Evolutionary conservation across 2,113 vertebrate genomes (phyloP), one percentile per base, ranked within the genome.

Genomic region (Sinocyclocheilus maitianheensis): DNA sequence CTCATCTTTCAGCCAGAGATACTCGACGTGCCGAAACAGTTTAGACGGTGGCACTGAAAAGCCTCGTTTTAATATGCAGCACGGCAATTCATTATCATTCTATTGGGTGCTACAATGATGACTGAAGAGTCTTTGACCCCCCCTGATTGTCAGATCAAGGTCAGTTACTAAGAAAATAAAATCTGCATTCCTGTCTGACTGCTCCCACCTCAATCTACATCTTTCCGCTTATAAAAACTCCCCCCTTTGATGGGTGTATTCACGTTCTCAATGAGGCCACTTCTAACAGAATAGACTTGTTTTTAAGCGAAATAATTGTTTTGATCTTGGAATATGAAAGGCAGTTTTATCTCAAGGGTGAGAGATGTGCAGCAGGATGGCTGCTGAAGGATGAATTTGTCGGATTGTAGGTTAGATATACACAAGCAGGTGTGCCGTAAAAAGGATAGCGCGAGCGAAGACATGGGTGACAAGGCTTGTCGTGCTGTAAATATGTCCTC

Each of bases 151-250:
- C 86, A 77, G 89, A 95, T 95, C 94, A 95, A 94, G 94, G 94
- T 95, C 93, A 93, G 91, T 92, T 92, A 94, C 94, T 93, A 94
- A 94, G 93, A 93, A 95, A 94, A 94, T 93, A 92, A 94, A 93
- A 93, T 94, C 90, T 91, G 91, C 92, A 93, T 93, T 91, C 90
- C 91, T 91, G 90, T 89, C 92, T 81, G 77, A 79, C 88, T 85
- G 75, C 84, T 84, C 84, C 72, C 75, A 58, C 81, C 78, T 87
- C 77, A 72, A 85, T 85, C 78, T 86, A 48, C 75, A 77, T 67
- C 53, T 77, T 81, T 84, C 77, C 62, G 85, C 85, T 85, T 65
- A 85, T 83, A 58, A 83, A 88, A 85, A 87, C 55, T 83, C 87
- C 87, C 77, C 37, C 77, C 63, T 63, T 46, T 74, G 88, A 89